phyloP scores from a whole-genome alignment of 2,797 vertebrate species.

The Columba guinea region DNA sequence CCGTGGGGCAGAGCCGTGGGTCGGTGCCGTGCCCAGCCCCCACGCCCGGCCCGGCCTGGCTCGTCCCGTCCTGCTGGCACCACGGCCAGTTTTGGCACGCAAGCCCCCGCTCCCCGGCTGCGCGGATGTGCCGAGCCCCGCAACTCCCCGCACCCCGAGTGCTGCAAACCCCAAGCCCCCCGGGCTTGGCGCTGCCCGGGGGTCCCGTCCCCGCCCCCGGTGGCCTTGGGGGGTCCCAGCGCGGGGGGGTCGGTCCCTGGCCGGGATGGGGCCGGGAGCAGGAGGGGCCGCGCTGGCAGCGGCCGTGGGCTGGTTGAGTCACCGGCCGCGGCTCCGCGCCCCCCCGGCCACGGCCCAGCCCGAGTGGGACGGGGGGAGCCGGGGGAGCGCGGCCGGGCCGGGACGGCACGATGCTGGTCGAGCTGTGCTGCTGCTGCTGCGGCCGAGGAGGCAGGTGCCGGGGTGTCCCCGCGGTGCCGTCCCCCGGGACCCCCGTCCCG shows the following conservation, averaged over 20 bases:
- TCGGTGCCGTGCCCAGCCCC: not conserved
- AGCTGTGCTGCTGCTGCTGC: constrained; percentile 5
- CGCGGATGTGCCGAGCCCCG: not conserved
- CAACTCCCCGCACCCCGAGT: not conserved
- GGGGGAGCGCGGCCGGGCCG: not conserved
- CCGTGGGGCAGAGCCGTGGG: not conserved
- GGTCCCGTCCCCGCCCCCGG: no score
- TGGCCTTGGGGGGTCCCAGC: no score
- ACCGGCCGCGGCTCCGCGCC: not conserved
- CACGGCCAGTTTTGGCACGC: not conserved
- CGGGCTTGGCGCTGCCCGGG: not conserved
- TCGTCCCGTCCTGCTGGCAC: not conserved
- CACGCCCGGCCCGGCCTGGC: not conserved
- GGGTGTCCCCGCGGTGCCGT: not conserved
- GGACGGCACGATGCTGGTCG: not conserved
- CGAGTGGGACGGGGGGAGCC: not conserved
- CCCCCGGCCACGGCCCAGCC: not conserved
- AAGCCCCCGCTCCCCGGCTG: no score
- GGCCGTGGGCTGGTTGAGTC: constrained; percentile 27
- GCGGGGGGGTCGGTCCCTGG: not conserved
- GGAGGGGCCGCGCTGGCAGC: constrained; percentile 11
- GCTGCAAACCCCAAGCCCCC: not conserved
- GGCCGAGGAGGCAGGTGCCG: not conserved
- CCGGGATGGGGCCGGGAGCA: not conserved
- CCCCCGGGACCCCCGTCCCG: not conserved